Base-by-base conservation (phyloP, 2,888 invertebrate species). In the Trichacis sp. region DNA sequence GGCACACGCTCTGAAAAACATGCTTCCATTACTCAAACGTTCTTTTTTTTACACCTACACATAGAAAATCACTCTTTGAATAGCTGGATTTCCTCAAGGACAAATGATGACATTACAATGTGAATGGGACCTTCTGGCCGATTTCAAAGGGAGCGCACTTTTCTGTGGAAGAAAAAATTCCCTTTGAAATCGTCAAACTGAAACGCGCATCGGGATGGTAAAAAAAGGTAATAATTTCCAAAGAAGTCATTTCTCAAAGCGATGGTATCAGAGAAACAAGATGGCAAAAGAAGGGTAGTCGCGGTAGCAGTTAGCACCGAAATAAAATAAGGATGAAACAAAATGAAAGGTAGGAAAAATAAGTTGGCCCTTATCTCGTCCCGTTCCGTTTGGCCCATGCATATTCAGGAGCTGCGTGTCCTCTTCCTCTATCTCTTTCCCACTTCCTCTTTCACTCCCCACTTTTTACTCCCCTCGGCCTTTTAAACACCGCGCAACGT, bases 351-450 rank as follows among this genome's bases (percentile, higher is more conserved):
- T 78, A 79, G 79, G 78, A 78, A 82, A 81, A 82, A 81, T 80
- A 82, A 83, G 80, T 80, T 79, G 82, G 73, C 79, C 78, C 81
- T 83, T 81, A 81, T 82, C 82, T 80, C 79, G 74, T 76, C 77
- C 76, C 77, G 76, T 79, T 75, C 75, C 79, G 79, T 80, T 81
- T 81, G 73, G 76, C 73, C 77, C 78, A 82, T 82, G 82, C 83
- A 83, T 83, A 83, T 83, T 83, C 83, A 83, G 70, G 63, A 80
- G 77, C 57, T 68, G 57, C n/a, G 63, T 56, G 69, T 70, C 71
- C 69, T 60, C 56, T 53, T 62, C 59, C 63, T 53, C 38, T 64
- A 64, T 60, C 64, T 64, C 58, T 70, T 63, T 54, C 66, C 53
- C 62, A 64, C 73, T 72, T 63, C 70, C 70, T 63, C 64, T 66